Base-by-base conservation (phyloP, 2,888 invertebrate species). In the Drosophila affinis region DNA sequence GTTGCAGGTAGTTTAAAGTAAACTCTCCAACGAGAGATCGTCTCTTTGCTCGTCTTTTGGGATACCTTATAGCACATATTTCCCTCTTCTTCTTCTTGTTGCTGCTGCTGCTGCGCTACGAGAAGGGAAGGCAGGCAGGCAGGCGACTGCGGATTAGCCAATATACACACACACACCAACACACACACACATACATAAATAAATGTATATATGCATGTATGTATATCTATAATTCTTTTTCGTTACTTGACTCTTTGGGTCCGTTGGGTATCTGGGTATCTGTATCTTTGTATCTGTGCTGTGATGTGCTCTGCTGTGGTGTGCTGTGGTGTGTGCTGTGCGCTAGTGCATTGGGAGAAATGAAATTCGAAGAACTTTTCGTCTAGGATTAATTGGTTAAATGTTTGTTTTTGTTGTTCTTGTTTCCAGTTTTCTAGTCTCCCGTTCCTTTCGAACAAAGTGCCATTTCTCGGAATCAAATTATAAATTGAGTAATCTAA, bases 1-100 rank as follows among this genome's bases (percentile, higher is more conserved):
- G 90, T 90, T 90, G 86, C 90, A 90, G 90, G 90, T 90, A 90
- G 90, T 86, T 87, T 87, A 82, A 86, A 85, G 76, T 88, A 77
- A 84, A 84, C 78, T 78, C 78, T 78, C 84, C 63, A 75, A 75
- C 78, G 86, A 78, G 86, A 78, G 72, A 80, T 79, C 77, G 24
- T 24, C 24, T 4, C 24, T 84, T 87, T 71, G 81, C 77, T 75
- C 72, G 76, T 81, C 76, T 85, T 85, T 77, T 78, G 78, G 78
- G 73, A 64, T 72, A 62, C 64, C 73, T 75, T 73, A 62, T 62
- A 62, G 68, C 75, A 39, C 39, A 74, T 75, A 74, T 78, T 68
- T 62, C 71, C 71, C 68, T 62, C n/a, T 24, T 24, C 24, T 24
- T 5, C 24, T 24, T 24, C 24, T 24, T 24, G 5, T 24, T 24